Base-by-base conservation (phyloP, 2,888 invertebrate genomes). In the Perizoma affinitatum region DNA sequence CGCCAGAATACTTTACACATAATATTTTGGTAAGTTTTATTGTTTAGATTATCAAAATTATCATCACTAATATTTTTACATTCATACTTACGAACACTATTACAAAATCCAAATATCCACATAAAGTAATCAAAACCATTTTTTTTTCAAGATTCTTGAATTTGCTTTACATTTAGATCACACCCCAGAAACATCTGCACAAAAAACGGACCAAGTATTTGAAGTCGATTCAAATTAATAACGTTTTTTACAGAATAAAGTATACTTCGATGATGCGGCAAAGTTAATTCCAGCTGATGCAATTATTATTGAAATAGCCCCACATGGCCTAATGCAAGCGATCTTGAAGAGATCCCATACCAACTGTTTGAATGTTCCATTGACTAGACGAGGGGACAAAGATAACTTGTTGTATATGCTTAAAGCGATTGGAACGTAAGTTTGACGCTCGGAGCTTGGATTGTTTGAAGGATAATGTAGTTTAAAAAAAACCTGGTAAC, bases 1-100 rank as follows among this genome's bases (percentile, higher is more conserved):
- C 97, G 0, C 95, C 97, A 0, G 96, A 96, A 71, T 98, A 98
- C 76, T 96, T 96, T 72, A 95, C 95, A 0, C 96, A 97, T 77
- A 97, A 97, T 81, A 88, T 97, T 48, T 82, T 96, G 66, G 72
- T 96, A 92, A 34, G 10, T 4, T 9, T 22, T 22, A 22, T 22
- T 22, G 22, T 22, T 22, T 22, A 2, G 22, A 2, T 22, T 22
- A 22, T 3, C 22, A 3, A 22, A 22, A 22, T 22, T 22, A 22
- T 22, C 1, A 22, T 22, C 22, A 22, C 1, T 3, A 22, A 22
- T 22, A 1, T 22, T 22, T 22, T 22, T 22, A 2, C 22, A 22
- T 22, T 22, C 22, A 22, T 22, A 22, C 1, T 22, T 22, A 22
- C 22, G 1, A 2, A 3, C 3, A 22, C 22, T 22, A 3, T 22